A percentile compares a stretch with the other conserved stretches of the same genome.
Conservation (phyloP, 1,140 invertebrate genomes). For the Ceratosolen solmsi region DNA sequence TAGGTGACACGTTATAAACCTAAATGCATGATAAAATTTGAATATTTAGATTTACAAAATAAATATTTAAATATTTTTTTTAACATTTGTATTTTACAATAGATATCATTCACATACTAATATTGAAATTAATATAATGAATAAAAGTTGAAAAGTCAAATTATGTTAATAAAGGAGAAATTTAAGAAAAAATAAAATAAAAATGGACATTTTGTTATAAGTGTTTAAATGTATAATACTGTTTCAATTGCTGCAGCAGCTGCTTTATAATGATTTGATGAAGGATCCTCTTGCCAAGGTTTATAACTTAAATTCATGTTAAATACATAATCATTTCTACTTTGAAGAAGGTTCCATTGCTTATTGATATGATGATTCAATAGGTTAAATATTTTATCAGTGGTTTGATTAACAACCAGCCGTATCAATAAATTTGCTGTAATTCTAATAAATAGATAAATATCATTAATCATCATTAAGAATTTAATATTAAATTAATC, state of each 20-base stretch:
- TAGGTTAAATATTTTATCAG: conserved; percentile 34
- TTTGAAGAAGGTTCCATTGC: conserved; percentile 44
- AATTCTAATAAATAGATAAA: conserved; percentile 73
- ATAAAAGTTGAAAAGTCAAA: too few relatives aligned
- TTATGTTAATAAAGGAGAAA: neutral
- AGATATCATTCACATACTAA: neutral
- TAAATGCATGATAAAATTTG: conserved; percentile 35
- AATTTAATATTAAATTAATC: conserved; percentile 60
- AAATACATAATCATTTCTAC: conserved; percentile 49
- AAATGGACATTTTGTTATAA: too few relatives aligned
- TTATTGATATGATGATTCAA: conserved; percentile 52
- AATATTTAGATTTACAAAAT: neutral
- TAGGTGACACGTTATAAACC: conserved; percentile 51
- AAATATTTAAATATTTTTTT: neutral
- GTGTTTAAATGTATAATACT: too few relatives aligned
- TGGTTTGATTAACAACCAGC: conserved; percentile 76
- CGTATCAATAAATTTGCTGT: conserved; percentile 80
- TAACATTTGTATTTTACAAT: neutral
- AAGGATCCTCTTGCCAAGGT: conserved; percentile 55
- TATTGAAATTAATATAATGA: too few relatives aligned
- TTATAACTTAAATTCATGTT: conserved; percentile 52
- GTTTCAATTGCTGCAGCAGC: conserved; percentile 53
- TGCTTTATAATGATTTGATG: conserved; percentile 51
- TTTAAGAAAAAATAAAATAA: neutral
- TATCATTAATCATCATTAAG: too few relatives aligned